Evolutionary conservation across 1,140 invertebrate genomes (phyloP), one percentile per base, ranked within the genome.

Genomic region (Drosophila triauraria): DNA sequence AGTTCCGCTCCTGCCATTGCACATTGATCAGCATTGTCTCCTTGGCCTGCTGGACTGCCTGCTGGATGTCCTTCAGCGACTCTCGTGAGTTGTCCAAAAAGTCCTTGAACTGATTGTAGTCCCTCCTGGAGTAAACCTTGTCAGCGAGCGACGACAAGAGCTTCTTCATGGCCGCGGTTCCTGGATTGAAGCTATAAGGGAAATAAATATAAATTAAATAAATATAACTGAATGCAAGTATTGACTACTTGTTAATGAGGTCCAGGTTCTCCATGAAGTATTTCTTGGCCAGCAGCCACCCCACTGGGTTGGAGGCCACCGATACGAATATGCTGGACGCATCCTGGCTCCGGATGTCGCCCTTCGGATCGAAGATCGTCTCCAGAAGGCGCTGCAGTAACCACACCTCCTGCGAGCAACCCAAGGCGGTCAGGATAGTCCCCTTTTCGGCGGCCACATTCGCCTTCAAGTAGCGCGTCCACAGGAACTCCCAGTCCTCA

Each of bases 401-500:
- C 95, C 95, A 96, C 1, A 94, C 94, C 93, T 97, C 95, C n/a
- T 93, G 60, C 0, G 94, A 94, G 86, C 97, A 98, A 17, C 95
- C 95, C n/a, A 98, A 93, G 8, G 95, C 94, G 7, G 76, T 86
- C 3, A 97, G 91, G 40, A 98, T 94, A 0, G 93, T 86, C 13
- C 86, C 81, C 83, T 95, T 94, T 58, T 97, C 96, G 3, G 94
- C 91, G 0, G 95, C 95, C 3, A 96, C 95, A 82, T 96, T 95
- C 0, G 96, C 94, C 15, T 94, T 93, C 47, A 94, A 86, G 82
- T 97, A 98, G 42, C 96, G 93, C 17, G 95, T 83, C 94, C 96
- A 96, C 8, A 97, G 93, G 93, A 96, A 97, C 42, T 97, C 93
- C 97, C 97, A 99, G 65, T 97, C 96, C 3, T 94, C 93, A 50